A percentile compares a stretch with the other conserved stretches of the same genome.
phyloP scores from a whole-genome alignment of 2,113 vertebrate genomes.

The Scortum barcoo region DNA sequence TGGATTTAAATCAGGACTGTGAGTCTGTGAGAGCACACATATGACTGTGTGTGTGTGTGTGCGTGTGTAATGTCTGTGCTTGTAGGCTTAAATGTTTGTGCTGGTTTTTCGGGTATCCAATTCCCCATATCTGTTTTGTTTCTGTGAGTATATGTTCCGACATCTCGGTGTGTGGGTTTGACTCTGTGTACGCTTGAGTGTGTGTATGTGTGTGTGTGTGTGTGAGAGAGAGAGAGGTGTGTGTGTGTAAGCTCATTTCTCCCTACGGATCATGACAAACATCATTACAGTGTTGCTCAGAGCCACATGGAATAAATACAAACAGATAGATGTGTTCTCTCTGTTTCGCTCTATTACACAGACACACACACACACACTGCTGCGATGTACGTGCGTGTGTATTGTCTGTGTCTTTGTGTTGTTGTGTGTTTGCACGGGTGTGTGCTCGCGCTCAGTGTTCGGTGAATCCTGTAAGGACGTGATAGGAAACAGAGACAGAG shows the following conservation, averaged over 20 bases:
- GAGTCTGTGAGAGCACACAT: background rate
- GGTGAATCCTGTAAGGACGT: conserved; percentile 54
- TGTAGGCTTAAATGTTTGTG: conserved; percentile 2
- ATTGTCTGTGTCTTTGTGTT: conserved; percentile 18
- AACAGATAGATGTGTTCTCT: conserved; percentile 70
- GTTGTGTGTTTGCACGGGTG: conserved; percentile 20
- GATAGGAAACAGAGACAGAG: conserved; percentile 68
- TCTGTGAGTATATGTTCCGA: conserved; percentile 7
- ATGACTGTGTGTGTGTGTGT: conserved; percentile 31
- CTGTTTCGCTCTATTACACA: conserved; percentile 49
- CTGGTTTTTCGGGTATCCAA: conserved; percentile 16
- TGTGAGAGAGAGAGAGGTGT: no score
- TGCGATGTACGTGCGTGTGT: conserved; percentile 21
- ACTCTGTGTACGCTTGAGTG: background rate
- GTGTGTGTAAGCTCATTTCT: conserved; percentile 76
- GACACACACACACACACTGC: conserved; percentile 16
- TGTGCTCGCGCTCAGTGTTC: conserved; percentile 30
- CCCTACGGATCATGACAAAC: conserved; percentile 82
- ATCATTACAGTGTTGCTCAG: conserved; percentile 80
- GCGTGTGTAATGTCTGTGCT: background rate
- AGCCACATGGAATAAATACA: conserved; percentile 80
- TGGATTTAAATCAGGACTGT: conserved; percentile 16
- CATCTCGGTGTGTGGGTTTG: conserved; percentile 2
- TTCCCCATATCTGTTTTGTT: conserved; percentile 15
- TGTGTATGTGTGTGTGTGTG: background rate